Base-by-base conservation (phyloP, 2,888 invertebrate species). In the Bellardia pandia region DNA sequence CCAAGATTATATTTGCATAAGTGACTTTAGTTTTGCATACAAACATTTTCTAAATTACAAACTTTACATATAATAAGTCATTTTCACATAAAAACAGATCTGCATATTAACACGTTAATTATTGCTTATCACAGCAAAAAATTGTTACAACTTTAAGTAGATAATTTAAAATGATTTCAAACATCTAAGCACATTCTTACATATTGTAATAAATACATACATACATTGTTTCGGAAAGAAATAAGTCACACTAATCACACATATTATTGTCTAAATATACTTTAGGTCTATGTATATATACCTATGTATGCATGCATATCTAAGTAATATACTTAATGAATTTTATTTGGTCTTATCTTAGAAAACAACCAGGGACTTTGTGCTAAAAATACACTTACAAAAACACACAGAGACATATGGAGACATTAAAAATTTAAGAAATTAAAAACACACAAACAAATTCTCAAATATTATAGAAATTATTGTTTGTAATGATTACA, bases 401-500 rank as follows among this genome's bases (percentile, higher is more conserved):
- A 7, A 2, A 3, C 9, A 13, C 11, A 11, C 60, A 75, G 77
- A 75, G 77, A n/a, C 40, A 30, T 42, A 16, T 56, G 51, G 7
- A 72, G 62, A 60, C 51, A 62, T 72, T 48, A 64, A 16, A 71
- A 42, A 6, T 64, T 0, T 2, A 16, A 66, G 11, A 66, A 13
- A 14, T 8, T 23, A 30, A 13, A 53, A 8, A 7, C 3, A 79
- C 8, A 33, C 37, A 14, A 13, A 48, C 7, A 14, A 5, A 16
- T 68, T 16, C n/a, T 23, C 16, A n/a, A 16, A 56, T 42, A 3
- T 56, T 62, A 40, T 40, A 71, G 40, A 79, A 56, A 30, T 68
- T 75, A 58, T 60, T 68, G 48, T 33, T 60, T 68, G 42, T 68
- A 82, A 82, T 75, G 58, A 68, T 68, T 62, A 51, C 30, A 60